Evolutionary conservation across 2,797 vertebrate genomes (phyloP).

Genomic region (Dallia pectoralis): DNA sequence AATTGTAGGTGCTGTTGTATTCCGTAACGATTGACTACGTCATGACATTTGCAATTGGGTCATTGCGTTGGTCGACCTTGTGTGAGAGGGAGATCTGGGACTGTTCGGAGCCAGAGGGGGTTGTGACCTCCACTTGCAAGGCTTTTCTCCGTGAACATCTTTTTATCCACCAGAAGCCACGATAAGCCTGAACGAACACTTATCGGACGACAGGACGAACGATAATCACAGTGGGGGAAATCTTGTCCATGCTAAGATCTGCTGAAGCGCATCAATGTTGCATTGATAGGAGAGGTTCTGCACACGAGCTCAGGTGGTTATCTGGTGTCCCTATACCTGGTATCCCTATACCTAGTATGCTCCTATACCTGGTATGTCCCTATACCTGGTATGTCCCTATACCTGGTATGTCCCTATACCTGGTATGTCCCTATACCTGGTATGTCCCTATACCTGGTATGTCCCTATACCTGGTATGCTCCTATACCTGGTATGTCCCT

Average conservation of each 20-base stretch:
- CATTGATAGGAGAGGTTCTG: constrained; percentile 11
- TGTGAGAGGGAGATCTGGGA: constrained; percentile 42
- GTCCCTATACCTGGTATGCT: too few species aligned
- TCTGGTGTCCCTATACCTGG: too few species aligned
- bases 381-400: too few species aligned
- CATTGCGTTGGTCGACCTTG: constrained; percentile 68
- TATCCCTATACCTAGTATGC: too few species aligned
- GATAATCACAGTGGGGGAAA: constrained; percentile 51
- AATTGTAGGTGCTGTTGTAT: constrained; percentile 21
- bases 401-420: too few species aligned
- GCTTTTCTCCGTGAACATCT: not conserved
- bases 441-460: too few species aligned
- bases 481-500: too few species aligned
- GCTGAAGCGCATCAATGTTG: constrained; percentile 14
- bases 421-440: too few species aligned
- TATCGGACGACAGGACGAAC: constrained; percentile 56
- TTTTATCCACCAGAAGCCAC: constrained; percentile 11
- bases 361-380: too few species aligned
- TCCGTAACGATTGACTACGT: constrained; percentile 47
- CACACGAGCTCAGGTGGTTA: not conserved
- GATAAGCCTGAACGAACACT: constrained; percentile 30
- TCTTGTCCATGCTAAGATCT: constrained; percentile 56
- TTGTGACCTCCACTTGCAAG: constrained; percentile 17
- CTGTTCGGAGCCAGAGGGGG: constrained; percentile 35
- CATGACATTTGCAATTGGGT: constrained; percentile 52